Conservation (phyloP, 2,113 vertebrate species). For the Colinus virginianus region DNA sequence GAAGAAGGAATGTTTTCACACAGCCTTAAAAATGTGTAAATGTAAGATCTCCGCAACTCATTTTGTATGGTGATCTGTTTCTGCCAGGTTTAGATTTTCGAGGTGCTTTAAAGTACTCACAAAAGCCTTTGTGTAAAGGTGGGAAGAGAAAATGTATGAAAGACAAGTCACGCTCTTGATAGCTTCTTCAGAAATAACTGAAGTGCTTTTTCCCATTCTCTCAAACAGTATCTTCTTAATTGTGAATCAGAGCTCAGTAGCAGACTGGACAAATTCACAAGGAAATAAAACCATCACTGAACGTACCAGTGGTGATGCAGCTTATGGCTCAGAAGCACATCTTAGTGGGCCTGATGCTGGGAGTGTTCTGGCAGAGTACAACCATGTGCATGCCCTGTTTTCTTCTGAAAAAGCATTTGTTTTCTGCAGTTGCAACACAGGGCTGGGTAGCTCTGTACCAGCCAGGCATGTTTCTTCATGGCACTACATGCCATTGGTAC, state of each 20-base stretch:
- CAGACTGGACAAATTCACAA: neutral
- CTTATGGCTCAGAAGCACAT: neutral
- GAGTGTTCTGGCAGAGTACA: neutral
- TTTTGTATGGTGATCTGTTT: neutral
- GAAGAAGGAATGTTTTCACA: neutral
- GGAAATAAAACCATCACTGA: neutral
- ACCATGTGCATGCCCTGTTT: neutral
- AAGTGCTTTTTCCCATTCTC: neutral
- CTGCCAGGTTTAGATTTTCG: neutral
- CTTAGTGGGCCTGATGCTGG: neutral
- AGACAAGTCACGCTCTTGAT: neutral
- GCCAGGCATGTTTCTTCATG: neutral
- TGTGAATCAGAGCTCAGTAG: neutral
- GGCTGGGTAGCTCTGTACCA: neutral
- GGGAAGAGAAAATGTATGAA: neutral
- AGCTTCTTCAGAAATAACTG: neutral
- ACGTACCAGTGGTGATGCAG: neutral
- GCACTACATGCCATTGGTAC: neutral
- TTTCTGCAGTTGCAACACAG: neutral
- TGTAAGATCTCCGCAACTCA: neutral
- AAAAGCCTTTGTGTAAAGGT: neutral
- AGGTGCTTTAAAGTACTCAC: neutral
- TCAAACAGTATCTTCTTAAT: neutral
- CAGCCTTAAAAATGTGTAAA: neutral
- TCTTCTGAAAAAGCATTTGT: neutral